Evolutionary conservation across 2,113 vertebrate species (phyloP).

Genomic region (Aplodontia rufa): DNA sequence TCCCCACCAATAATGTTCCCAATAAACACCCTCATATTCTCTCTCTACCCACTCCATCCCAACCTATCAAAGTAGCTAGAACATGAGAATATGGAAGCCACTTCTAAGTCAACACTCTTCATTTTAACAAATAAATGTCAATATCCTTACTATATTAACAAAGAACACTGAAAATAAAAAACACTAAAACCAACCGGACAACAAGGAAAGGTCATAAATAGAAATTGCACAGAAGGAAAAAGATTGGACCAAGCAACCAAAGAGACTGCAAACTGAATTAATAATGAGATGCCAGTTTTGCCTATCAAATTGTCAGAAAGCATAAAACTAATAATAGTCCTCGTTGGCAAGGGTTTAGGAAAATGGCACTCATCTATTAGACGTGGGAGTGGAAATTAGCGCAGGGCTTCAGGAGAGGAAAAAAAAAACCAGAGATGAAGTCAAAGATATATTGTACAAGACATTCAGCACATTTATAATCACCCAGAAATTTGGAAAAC

Average conservation of each 20-base stretch:
- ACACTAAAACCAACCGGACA: not conserved
- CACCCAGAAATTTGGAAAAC: conserved; percentile 44
- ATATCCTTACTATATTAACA: conserved; percentile 49
- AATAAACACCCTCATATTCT: conserved; percentile 47
- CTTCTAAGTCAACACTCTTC: conserved; percentile 43
- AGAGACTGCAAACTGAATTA: conserved; percentile 75
- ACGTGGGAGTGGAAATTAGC: conserved; percentile 49
- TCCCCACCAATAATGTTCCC: conserved; percentile 59
- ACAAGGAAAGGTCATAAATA: conserved; percentile 14
- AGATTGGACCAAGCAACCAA: conserved; percentile 65
- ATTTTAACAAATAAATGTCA: conserved; percentile 46
- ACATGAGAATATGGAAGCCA: conserved; percentile 22
- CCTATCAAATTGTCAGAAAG: conserved; percentile 74
- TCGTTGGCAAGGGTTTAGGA: conserved; percentile 46
- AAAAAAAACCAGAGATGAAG: conserved; percentile 39
- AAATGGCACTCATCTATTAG: conserved; percentile 42
- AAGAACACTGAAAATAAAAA: conserved; percentile 40
- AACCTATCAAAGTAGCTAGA: conserved; percentile 33
- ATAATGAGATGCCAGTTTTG: conserved; percentile 73
- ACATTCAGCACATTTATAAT: conserved; percentile 53
- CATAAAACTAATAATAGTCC: conserved; percentile 56
- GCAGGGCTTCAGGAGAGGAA: conserved; percentile 37
- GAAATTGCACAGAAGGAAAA: conserved; percentile 57
- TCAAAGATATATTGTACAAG: conserved; percentile 44
- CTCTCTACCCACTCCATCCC: conserved; percentile 8